Evolutionary conservation across 1,140 invertebrate genomes (phyloP).

Genomic region (Drosophila triauraria): DNA sequence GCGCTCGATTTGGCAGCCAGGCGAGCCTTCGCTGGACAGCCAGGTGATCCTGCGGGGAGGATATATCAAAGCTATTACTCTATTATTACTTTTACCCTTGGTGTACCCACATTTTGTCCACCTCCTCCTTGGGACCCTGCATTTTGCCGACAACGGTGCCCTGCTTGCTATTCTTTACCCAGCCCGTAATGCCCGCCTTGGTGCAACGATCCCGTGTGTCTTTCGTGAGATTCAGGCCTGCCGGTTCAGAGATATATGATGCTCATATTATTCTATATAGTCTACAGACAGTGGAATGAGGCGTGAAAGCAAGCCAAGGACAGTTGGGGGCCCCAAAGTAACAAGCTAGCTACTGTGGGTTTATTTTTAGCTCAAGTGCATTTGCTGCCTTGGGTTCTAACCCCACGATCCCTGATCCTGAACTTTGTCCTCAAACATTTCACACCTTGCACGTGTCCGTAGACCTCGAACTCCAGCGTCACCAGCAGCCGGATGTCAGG

Average conservation of each 20-base stretch:
- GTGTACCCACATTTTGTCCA: conserved; percentile 94
- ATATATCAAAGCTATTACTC: neutral
- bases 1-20: conserved; percentile 92
- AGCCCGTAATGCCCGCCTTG: conserved; percentile 91
- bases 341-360: conserved; percentile 40
- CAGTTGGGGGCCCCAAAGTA: conserved; percentile 45
- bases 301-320: conserved; percentile 62
- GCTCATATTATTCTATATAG: conserved; percentile 23
- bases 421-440: neutral
- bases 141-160: conserved; percentile 95
- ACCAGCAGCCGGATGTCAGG: conserved; percentile 88
- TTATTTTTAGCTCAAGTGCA: conserved; percentile 58
- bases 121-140: conserved; percentile 91
- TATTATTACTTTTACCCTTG: too few species aligned
- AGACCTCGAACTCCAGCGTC: conserved; percentile 95
- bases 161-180: conserved; percentile 95
- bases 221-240: conserved; percentile 95
- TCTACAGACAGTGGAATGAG: conserved; percentile 33
- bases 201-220: conserved; percentile 92
- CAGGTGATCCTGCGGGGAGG: conserved; percentile 89
- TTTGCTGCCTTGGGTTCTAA: neutral
- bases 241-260: conserved; percentile 51
- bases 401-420: neutral
- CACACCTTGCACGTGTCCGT: conserved; percentile 94
- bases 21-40: conserved; percentile 93